These are phyloP conservation scores for Hydriomena furcata DNA, from an alignment of 2,888 invertebrate genomes.

Conservation along the genomic window DNA sequence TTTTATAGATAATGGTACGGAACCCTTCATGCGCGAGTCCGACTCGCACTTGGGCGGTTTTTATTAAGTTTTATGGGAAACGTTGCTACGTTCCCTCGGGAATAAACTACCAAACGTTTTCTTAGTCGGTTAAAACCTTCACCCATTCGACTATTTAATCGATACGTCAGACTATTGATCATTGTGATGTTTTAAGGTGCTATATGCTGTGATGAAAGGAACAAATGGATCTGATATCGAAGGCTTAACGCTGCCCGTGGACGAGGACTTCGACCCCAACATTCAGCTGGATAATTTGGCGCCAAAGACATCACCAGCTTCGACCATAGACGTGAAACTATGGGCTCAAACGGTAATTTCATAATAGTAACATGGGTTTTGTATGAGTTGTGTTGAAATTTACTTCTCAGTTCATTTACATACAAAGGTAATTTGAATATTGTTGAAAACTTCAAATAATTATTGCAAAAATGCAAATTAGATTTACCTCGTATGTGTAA, in stretches of 20 bases:
- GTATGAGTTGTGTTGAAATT: neutral
- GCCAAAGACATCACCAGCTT: slow-evolving; percentile 71
- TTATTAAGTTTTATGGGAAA: no score
- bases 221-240: slow-evolving; percentile 78
- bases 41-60: no score
- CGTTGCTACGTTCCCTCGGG: no score
- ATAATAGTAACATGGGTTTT: neutral
- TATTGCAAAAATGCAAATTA: neutral
- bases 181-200: slow-evolving; percentile 67
- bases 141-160: no score
- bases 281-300: slow-evolving; percentile 87
- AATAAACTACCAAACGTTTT: no score
- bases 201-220: slow-evolving; percentile 84
- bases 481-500: no score
- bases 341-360: slow-evolving; percentile 77
- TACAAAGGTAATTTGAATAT: neutral
- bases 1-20: no score
- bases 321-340: slow-evolving; percentile 76
- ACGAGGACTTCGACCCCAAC: slow-evolving; percentile 89
- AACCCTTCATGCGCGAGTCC: no score
- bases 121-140: no score
- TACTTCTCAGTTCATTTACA: neutral
- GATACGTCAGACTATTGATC: neutral
- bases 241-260: slow-evolving; percentile 79
- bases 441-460: neutral